Evolutionary conservation across 2,113 vertebrate genomes (phyloP), one percentile per base, ranked within the genome.

Genomic region (Cyprinodon brontotheroides): DNA sequence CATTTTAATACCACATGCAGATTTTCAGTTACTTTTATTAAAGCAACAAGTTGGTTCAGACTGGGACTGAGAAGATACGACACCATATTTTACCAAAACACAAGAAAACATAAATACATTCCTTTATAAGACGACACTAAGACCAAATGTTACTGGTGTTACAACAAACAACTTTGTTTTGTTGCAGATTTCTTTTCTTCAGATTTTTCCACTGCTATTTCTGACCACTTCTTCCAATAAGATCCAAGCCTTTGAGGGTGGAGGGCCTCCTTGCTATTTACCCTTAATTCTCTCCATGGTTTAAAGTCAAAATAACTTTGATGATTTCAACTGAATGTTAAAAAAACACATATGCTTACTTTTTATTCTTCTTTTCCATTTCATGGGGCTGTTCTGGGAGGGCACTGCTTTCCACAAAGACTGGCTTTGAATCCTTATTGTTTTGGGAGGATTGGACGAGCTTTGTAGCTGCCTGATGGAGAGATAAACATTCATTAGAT

Each of bases 401-500:
- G 47, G 60, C 1, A 9, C 11, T 17, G 3, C 80, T 72, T 41
- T 4, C 37, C 2, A 29, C 9, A 11, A 0, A 15, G 11, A 0
- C 2, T 3, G 78, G 72, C 65, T 83, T 72, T 3, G 57, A 36
- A 40, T 7, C n/a, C 10, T 70, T 60, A 0, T 0, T 9, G 40
- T 9, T 41, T 36, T 29, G 7, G 43, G 81, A 81, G 1, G 73
- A 81, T 87, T 75, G 85, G 11, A 65, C 66, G 60, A 61, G 20
- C 78, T 78, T 70, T 45, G 82, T 76, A n/a, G 89, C 92, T 57
- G 47, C 75, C 92, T 93, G 72, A 66, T 0, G 14, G 39, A 74
- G 22, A 80, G 0, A 0, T 3, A 74, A 20, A 45, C 11, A 14
- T 22, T 29, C 41, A 45, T 39, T 4, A 68, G 7, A 40, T 61